Evolutionary conservation across 2,797 vertebrate species (phyloP).

Genomic region (Syndactyla subalaris): DNA sequence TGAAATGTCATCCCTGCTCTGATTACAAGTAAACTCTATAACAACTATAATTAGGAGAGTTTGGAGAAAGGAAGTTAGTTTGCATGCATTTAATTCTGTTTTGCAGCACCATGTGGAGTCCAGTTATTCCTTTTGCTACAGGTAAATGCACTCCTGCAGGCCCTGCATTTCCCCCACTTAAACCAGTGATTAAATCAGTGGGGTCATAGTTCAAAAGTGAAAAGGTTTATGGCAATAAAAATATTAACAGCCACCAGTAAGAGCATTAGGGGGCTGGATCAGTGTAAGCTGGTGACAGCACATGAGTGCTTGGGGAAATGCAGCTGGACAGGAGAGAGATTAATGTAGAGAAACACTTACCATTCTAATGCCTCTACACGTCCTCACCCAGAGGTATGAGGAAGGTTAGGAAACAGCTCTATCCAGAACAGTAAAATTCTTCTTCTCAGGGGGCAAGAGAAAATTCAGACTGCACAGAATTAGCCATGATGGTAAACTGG

Average conservation of each 20-base stretch:
- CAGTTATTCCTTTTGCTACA: not conserved
- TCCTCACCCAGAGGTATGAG: not conserved
- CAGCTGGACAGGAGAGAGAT: not conserved
- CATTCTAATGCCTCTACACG: rapidly evolving
- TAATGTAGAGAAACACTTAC: not conserved
- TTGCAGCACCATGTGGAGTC: not conserved
- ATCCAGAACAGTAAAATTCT: not conserved
- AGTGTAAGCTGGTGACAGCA: constrained; percentile 21
- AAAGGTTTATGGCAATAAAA: not conserved
- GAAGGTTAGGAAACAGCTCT: not conserved
- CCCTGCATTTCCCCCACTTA: not conserved
- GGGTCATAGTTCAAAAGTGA: not conserved
- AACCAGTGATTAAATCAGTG: not conserved
- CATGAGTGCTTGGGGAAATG: not conserved
- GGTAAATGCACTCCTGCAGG: not conserved
- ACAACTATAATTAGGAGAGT: constrained; percentile 34
- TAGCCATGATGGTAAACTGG: not conserved
- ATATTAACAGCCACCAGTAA: constrained; percentile 2
- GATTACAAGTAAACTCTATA: constrained; percentile 43
- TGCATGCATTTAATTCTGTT: not conserved
- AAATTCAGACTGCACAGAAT: not conserved
- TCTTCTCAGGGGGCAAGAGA: not conserved
- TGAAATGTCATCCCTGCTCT: constrained; percentile 43
- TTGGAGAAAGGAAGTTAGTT: constrained; percentile 13
- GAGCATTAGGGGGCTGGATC: not conserved